Percentiles rank a stretch among this genome's conserved stretches.
These are phyloP conservation scores for Myotis vivesi DNA, from an alignment of 2,797 vertebrate species.

Conservation along the genomic window DNA sequence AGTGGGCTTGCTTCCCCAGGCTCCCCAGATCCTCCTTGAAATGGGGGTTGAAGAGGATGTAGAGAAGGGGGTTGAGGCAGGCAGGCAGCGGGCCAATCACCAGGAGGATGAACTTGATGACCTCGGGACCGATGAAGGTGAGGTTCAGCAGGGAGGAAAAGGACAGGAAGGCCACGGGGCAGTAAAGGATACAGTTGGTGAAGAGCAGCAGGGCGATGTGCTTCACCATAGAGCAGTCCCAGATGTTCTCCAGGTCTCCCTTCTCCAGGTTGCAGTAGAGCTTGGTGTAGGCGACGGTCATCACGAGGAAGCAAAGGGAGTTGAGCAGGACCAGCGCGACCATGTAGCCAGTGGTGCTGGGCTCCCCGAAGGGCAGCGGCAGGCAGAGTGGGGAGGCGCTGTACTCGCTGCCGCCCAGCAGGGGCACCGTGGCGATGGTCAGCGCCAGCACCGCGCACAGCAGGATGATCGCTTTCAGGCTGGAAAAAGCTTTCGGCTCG, in stretches of 20 bases:
- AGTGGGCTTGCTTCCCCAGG: conserved; percentile 83
- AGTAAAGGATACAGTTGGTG: conserved; percentile 93
- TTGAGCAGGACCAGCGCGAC: conserved; percentile 92
- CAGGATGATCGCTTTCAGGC: conserved; percentile 77
- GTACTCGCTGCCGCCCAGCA: conserved; percentile 86
- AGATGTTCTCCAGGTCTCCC: conserved; percentile 84
- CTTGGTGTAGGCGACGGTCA: conserved; percentile 91
- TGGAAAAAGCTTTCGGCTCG: conserved; percentile 77
- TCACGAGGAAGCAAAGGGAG: conserved; percentile 92
- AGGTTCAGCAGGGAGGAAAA: conserved; percentile 92
- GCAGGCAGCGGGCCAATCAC: conserved; percentile 92
- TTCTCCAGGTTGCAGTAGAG: conserved; percentile 91
- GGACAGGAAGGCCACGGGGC: conserved; percentile 92
- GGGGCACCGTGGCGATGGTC: conserved; percentile 86
- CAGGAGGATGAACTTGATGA: conserved; percentile 90
- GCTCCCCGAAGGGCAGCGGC: conserved; percentile 88
- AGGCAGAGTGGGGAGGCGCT: conserved; percentile 90
- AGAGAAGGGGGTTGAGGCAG: conserved; percentile 94
- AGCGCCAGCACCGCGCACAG: conserved; percentile 88
- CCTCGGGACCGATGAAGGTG: conserved; percentile 89
- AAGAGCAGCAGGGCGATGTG: conserved; percentile 94
- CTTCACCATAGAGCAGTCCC: conserved; percentile 91
- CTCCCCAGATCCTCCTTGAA: conserved; percentile 91
- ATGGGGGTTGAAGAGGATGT: conserved; percentile 93
- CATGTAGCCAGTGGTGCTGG: conserved; percentile 85